phyloP scores from a whole-genome alignment of 2,797 vertebrate species.

The Neostethus bicornis region DNA sequence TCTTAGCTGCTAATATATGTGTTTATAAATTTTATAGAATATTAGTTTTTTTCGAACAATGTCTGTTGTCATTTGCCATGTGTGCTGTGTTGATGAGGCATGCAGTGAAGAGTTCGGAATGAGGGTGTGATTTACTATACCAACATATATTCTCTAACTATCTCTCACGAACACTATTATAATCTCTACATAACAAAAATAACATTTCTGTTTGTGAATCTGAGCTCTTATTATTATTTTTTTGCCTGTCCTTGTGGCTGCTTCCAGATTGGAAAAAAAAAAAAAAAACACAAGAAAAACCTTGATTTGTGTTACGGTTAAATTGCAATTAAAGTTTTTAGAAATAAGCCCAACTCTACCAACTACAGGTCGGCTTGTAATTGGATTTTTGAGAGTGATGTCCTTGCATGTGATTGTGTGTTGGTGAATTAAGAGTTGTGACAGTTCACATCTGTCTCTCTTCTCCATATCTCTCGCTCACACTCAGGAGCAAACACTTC shows the following conservation, averaged over 20 bases:
- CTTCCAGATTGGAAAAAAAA: conserved; percentile 1
- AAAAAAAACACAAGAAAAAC: conserved; percentile 17
- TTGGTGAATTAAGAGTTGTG: conserved; percentile 49
- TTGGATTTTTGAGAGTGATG: conserved; percentile 69
- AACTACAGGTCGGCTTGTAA: conserved; percentile 50
- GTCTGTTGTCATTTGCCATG: neutral
- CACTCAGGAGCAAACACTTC: conserved; percentile 18
- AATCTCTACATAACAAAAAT: neutral
- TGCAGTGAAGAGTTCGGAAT: neutral
- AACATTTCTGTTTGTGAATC: conserved; percentile 2
- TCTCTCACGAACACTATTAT: neutral
- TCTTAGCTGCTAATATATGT: too few species aligned
- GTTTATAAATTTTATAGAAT: too few species aligned
- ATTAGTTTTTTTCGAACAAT: too few species aligned
- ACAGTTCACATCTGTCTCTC: conserved; percentile 63
- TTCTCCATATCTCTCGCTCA: conserved; percentile 33
- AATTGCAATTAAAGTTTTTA: conserved; percentile 56
- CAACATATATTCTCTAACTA: neutral
- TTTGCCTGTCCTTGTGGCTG: neutral
- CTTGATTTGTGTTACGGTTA: conserved; percentile 32
- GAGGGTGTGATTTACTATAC: neutral
- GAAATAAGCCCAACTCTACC: conserved; percentile 45
- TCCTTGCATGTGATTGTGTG: conserved; percentile 45
- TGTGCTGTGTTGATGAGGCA: too few species aligned
- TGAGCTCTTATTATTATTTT: conserved; percentile 11